Evolutionary conservation across 2,888 invertebrate species (phyloP), one percentile per base, ranked within the genome.

Genomic region (Meteorus colon): DNA sequence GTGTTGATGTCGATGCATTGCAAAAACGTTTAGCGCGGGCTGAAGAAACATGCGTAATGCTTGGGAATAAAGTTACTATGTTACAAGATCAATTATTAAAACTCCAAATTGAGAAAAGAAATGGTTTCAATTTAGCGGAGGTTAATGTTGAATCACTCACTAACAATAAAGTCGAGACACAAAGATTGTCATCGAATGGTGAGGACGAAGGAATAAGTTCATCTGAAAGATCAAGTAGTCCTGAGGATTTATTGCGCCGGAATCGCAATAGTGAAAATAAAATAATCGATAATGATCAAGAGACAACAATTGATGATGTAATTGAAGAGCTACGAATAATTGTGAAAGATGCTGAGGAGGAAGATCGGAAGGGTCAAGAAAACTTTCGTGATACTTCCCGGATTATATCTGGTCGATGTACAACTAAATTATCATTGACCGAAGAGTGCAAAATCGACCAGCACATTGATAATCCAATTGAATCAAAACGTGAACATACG

Each of bases 141-240:
- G 59, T 67, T 29, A 77, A 67, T 29, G 16, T 76, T 10, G 81
- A 84, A 4, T 93, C 94, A 51, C 14, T 60, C 1, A 76, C 70
- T 31, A 63, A 73, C 19, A 65, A 73, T 19, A 68, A 70, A 37
- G 66, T 67, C 2, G 45, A 31, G 2, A 71, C 70, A 16, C 73
- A 77, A 29, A 66, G 72, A n/a, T 45, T 87, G 2, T 94, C 94
- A 60, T 94, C 95, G 6, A 95, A 96, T 81, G 95, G 95, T 55
- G 96, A 96, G 90, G 96, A 96, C 85, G 96, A 96, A 91, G 96
- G 96, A 6, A 96, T 96, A 81, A 96, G 96, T 84, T 96, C 96
- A 10, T 96, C 96, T 0, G 96, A 96, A 86, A 90, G 92, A 16
- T 95, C 95, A 59, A 90, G 95, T 62, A 95, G 94, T 78, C 95